These are phyloP conservation scores for Oscheius sp. DNA, from an alignment of 2,888 invertebrate species.

Conservation along the genomic window DNA sequence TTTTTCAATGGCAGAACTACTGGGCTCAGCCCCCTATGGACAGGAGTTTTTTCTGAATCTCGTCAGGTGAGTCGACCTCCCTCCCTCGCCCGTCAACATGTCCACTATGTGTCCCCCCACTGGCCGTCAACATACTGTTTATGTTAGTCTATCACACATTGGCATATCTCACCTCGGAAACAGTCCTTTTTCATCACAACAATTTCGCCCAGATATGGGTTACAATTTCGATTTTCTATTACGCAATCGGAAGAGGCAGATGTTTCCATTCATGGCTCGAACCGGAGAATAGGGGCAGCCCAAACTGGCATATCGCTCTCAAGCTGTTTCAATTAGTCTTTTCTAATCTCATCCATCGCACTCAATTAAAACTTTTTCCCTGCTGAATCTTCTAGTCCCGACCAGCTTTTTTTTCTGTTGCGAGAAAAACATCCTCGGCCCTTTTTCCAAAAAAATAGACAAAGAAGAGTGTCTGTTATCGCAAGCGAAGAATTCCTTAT, in stretches of 20 bases:
- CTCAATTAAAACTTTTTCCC: slow-evolving; percentile 7
- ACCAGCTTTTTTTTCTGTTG: too few species aligned
- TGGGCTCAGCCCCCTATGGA: slow-evolving; percentile 8
- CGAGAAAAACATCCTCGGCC: background rate
- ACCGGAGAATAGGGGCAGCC: too few species aligned
- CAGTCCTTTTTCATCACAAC: background rate
- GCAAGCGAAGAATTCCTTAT: background rate
- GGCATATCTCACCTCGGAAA: background rate
- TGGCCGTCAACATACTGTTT: background rate
- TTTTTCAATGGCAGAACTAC: slow-evolving; percentile 19
- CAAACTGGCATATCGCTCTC: background rate
- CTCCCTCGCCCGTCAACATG: background rate
- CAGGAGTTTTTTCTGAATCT: slow-evolving; percentile 38
- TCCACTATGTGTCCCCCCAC: background rate
- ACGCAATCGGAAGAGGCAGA: too few species aligned
- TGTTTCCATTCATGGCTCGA: too few species aligned
- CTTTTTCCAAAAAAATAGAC: background rate
- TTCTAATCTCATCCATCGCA: slow-evolving; percentile 2
- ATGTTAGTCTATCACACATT: too few species aligned
- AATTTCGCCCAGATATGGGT: too few species aligned
- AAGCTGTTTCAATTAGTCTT: slow-evolving; percentile 23
- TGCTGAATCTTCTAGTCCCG: background rate
- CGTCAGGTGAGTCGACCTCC: slow-evolving; percentile 28
- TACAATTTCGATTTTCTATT: background rate
- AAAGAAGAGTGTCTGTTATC: too few species aligned